phyloP scores from a whole-genome alignment of 2,888 invertebrate species.

The Flexamia atlantica region DNA sequence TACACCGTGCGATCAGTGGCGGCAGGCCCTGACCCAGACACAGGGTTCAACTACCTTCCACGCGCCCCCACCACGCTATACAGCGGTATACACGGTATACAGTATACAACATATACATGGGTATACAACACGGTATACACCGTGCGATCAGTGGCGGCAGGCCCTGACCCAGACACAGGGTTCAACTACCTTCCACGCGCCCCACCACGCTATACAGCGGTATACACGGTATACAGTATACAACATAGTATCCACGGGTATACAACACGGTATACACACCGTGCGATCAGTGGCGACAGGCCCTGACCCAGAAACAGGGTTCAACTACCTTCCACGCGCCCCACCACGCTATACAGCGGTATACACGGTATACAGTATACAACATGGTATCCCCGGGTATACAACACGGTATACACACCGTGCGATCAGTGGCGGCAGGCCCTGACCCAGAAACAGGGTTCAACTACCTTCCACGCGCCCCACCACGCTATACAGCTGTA shows the following conservation, averaged over 20 bases:
- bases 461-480: slow-evolving; percentile 37
- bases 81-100: slow-evolving; percentile 21
- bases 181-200: slow-evolving; percentile 41
- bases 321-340: slow-evolving; percentile 43
- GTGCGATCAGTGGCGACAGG: too few relatives aligned
- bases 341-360: not conserved
- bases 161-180: slow-evolving; percentile 43
- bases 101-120: not conserved
- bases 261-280: not conserved
- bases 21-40: slow-evolving; percentile 30
- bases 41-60: slow-evolving; percentile 46
- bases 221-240: not conserved
- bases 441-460: slow-evolving; percentile 12
- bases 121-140: not conserved
- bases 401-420: too few relatives aligned
- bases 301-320: not conserved
- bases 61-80: slow-evolving; percentile 25
- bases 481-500: not conserved
- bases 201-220: not conserved
- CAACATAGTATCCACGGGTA: not conserved
- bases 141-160: not conserved
- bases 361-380: not conserved
- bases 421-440: too few relatives aligned
- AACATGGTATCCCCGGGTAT: not conserved
- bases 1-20: not conserved